Evolutionary conservation across 2,888 invertebrate species (phyloP).

Genomic region (Cerastis rubricosa): DNA sequence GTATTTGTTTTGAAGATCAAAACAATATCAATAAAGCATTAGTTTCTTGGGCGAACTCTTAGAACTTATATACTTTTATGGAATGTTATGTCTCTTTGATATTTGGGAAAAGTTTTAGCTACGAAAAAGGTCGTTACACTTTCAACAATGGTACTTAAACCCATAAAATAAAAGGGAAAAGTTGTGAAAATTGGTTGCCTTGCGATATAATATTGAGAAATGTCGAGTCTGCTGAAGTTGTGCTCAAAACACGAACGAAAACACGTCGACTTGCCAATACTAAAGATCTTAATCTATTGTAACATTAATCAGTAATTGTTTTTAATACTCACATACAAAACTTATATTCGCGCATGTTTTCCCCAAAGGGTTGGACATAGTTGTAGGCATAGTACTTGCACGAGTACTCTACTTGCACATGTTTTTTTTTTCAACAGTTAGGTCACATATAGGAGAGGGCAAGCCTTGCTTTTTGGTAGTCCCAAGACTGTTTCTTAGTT

Average conservation of each 20-base stretch:
- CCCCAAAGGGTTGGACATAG: too few relatives aligned
- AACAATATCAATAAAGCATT: conserved; percentile 10
- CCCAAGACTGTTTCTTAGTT: neutral
- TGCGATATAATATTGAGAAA: neutral
- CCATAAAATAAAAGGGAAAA: neutral
- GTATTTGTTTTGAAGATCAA: conserved; percentile 19
- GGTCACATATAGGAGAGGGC: neutral
- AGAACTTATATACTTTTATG: neutral
- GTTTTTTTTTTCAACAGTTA: neutral
- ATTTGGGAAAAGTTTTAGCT: neutral
- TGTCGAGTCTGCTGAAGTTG: neutral
- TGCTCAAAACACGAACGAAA: too few relatives aligned
- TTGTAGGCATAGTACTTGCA: too few relatives aligned
- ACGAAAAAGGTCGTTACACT: conserved; percentile 1
- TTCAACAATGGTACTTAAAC: neutral
- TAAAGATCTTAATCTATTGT: too few relatives aligned
- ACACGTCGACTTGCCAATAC: neutral
- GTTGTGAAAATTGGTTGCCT: neutral
- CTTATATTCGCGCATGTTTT: too few relatives aligned
- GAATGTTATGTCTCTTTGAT: conserved; percentile 22
- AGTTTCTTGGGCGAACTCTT: neutral
- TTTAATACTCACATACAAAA: too few relatives aligned
- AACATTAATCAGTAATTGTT: too few relatives aligned
- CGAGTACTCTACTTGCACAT: too few relatives aligned
- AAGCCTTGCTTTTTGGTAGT: neutral